Evolutionary conservation across 2,888 invertebrate species (phyloP), one percentile per base, ranked within the genome.

Genomic region (Villa cingulata): DNA sequence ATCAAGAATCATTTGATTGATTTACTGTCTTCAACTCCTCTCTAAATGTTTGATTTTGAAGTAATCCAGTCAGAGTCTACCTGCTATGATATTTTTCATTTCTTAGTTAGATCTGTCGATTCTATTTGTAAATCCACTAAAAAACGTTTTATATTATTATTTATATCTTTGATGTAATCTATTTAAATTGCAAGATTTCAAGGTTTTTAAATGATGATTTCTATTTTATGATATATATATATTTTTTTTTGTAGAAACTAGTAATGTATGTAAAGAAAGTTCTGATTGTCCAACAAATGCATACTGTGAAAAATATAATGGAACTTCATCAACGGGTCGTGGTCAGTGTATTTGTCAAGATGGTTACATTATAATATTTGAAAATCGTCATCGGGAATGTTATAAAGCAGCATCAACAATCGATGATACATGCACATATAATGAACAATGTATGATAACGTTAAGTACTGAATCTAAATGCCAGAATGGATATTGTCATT

Each of bases 381-480:
- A 51, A 20, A 51, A 54, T 42, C 53, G 53, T 19, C 47, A 43
- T n/a, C 38, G 54, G 7, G 50, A 54, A 36, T 55, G 56, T 39
- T 52, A 49, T 46, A 42, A 55, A 65, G 65, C 62, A 46, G 65
- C 65, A 7, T 53, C 52, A 36, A 51, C 54, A 29, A 55, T 67
- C 45, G 62, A 62, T 20, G 68, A 68, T 49, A 51, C 58, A 2
- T 70, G 70, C 52, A 54, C 53, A 27, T 59, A 59, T 51, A 58
- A 68, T 52, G 54, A 62, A 17, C 67, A 68, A 51, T 70, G 70
- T 54, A 63, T 62, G 52, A 66, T 68, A 56, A 61, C 63, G 36
- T 41, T 57, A 10, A 54, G 54, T n/a, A 56, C 59, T 23, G 59
- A 61, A 49, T 63, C 69, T 37, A 61, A 64, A 55, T 70, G 70